phyloP scores from a whole-genome alignment of 2,888 invertebrate species.

The Pollenia amentaria region DNA sequence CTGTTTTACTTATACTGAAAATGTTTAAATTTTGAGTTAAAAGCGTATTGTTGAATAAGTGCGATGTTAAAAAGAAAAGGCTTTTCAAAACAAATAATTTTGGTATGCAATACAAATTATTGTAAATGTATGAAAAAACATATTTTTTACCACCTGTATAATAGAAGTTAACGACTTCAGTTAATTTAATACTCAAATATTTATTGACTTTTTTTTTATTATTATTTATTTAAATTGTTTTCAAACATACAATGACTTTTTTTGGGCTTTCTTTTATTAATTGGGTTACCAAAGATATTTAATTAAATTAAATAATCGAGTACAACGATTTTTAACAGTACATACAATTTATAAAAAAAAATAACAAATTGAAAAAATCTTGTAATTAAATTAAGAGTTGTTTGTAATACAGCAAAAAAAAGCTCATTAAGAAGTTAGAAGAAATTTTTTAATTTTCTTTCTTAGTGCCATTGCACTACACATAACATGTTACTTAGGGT shows the following conservation, averaged over 20 bases:
- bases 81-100: no score
- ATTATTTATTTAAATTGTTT: constrained; percentile 8
- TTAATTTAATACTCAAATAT: neutral
- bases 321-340: neutral
- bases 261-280: neutral
- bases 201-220: neutral
- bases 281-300: neutral
- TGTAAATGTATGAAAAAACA: no score
- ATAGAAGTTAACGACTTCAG: neutral
- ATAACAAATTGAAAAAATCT: neutral
- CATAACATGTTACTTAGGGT: no score
- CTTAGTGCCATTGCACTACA: no score
- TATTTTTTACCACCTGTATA: neutral
- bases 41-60: no score
- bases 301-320: constrained; percentile 12
- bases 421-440: no score
- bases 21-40: no score
- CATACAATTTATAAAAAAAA: neutral
- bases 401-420: no score
- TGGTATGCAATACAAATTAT: no score
- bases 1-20: no score
- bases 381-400: neutral
- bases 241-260: neutral
- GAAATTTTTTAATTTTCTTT: no score
- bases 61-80: no score